These are phyloP conservation scores for Timema podura DNA, from an alignment of 2,888 invertebrate genomes.

Conservation along the genomic window DNA sequence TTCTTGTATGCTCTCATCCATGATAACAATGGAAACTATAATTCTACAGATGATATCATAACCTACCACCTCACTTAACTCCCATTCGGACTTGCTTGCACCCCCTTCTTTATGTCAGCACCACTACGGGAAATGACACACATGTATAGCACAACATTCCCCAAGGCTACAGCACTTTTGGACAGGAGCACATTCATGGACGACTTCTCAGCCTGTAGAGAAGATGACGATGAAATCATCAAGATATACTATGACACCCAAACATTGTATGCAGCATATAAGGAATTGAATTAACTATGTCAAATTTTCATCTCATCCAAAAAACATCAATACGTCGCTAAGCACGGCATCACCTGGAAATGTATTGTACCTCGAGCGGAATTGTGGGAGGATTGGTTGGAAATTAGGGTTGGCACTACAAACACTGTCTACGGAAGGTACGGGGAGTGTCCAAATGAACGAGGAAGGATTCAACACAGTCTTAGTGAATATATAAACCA, in stretches of 20 bases:
- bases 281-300: no score
- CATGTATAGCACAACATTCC: background rate
- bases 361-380: no score
- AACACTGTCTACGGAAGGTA: no score
- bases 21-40: background rate
- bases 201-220: conserved; percentile 1
- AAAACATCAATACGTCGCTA: no score
- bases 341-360: no score
- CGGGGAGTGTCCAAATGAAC: no score
- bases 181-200: conserved; percentile 14
- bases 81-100: conserved; percentile 15
- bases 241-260: background rate
- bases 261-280: no score
- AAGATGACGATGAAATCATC: background rate
- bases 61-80: background rate
- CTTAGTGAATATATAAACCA: no score
- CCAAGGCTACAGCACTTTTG: background rate
- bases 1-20: background rate
- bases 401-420: no score
- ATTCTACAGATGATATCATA: background rate
- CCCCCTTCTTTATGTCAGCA: conserved; percentile 1
- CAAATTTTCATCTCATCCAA: no score
- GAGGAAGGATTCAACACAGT: no score
- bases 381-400: no score
- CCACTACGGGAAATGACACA: conserved; percentile 10